Evolutionary conservation across 2,113 vertebrate species (phyloP), one percentile per base, ranked within the genome.

Genomic region (Australoheros scitulus): DNA sequence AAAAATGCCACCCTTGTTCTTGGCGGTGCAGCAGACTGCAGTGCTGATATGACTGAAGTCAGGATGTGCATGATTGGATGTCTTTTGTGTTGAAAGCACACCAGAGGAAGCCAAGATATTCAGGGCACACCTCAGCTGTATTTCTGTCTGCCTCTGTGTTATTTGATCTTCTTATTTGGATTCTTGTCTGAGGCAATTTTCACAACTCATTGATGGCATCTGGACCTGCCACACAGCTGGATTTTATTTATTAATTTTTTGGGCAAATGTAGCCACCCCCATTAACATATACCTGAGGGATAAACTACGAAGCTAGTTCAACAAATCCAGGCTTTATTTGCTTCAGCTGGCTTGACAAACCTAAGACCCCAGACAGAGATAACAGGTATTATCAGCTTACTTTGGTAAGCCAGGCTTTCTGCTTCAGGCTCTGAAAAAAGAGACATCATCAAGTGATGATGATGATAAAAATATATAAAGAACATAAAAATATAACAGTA

Each of bases 1-100:
- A 34, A 61, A 32, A 1, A 18, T 34, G 60, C 9, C 29, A 20
- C 60, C 1, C 32, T 0, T 34, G 60, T 61, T 61, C 1, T 9
- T 34, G 60, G 60, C 15, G 34, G 60, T 5, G 5, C 60, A 0
- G 29, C 29, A 61, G 59, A 2, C 60, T 61, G 32, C 32, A 13
- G 18, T 0, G 18, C 36, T 63, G 36, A n/a, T 11, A n/a, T 18
- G 3, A 36, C 18, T n/a, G 18, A 63, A 5, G 10, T 10, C 11
- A 11, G 1, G 60, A 60, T 9, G 18, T 20, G 3, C 50, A 18
- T 18, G 50, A 18, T 7, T 7, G 50, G 50, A 3, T 52, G 50
- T 13, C 41, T 4, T 43, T 43, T 43, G 41, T 43, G 41, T 52
- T 18, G 7, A 8, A 20, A 52, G 17, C 50, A 17, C 50, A 1